phyloP scores from a whole-genome alignment of 2,113 vertebrate genomes.

The Pogona vitticeps region DNA sequence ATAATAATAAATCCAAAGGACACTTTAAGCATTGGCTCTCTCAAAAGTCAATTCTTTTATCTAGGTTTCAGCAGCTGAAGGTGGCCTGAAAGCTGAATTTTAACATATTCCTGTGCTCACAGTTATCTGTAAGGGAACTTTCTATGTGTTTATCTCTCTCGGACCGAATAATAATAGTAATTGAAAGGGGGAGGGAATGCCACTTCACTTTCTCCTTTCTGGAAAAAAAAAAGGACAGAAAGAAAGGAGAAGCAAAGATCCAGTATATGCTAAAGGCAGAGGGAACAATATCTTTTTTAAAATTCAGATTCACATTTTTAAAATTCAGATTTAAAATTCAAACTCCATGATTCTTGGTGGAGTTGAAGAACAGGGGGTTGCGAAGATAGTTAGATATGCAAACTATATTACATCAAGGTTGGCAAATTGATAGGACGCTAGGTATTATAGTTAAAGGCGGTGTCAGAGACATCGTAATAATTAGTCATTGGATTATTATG shows the following conservation, averaged over 20 bases:
- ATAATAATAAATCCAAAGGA: conserved; percentile 2
- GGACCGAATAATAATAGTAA: conserved; percentile 40
- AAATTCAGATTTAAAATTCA: too few relatives aligned
- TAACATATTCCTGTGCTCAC: conserved; percentile 52
- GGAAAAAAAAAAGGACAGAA: not conserved
- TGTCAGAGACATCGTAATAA: conserved; percentile 70
- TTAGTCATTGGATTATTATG: conserved; percentile 70
- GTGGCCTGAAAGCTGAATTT: conserved; percentile 66
- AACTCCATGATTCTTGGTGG: too few relatives aligned
- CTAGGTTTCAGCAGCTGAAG: conserved; percentile 42
- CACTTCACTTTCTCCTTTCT: conserved; percentile 44
- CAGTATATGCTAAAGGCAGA: conserved; percentile 57
- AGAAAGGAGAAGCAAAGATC: conserved; percentile 12
- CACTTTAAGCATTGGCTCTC: conserved; percentile 41
- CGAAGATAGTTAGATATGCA: conserved; percentile 80
- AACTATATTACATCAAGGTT: conserved; percentile 74
- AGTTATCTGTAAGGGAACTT: conserved; percentile 45
- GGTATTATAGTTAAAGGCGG: conserved; percentile 68
- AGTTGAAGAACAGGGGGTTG: too few relatives aligned
- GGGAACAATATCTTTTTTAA: conserved; percentile 78
- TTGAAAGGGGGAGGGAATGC: conserved; percentile 34
- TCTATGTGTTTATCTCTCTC: conserved; percentile 39
- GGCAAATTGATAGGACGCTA: conserved; percentile 80
- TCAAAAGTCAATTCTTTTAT: conserved; percentile 67
- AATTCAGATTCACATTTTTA: conserved; percentile 71